Percentiles rank a stretch among this genome's conserved stretches.
Evolutionary conservation across 2,797 vertebrate species (phyloP).

Genomic region (Notoglanidium macrostoma): DNA sequence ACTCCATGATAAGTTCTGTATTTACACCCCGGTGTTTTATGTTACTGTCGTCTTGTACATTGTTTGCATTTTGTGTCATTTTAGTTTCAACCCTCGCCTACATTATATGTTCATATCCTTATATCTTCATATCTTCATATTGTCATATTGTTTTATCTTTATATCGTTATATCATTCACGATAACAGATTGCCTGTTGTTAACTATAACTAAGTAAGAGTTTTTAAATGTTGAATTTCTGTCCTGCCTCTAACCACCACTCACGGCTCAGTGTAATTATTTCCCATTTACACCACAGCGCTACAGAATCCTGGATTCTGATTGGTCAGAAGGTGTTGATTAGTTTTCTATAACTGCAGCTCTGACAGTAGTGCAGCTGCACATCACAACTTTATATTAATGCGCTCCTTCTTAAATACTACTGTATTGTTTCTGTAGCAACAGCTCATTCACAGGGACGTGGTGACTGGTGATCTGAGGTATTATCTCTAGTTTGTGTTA

Average conservation of each 20-base stretch:
- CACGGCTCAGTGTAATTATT: neutral
- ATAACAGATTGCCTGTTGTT: neutral
- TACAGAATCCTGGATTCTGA: neutral
- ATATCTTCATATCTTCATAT: neutral
- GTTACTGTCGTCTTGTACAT: neutral
- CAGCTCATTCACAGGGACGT: neutral
- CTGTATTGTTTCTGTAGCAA: neutral
- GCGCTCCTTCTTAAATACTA: neutral
- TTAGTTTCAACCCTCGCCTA: neutral
- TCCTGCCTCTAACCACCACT: neutral
- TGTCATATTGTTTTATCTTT: neutral
- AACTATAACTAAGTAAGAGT: neutral
- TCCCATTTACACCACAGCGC: no score
- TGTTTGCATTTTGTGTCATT: neutral
- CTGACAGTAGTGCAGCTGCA: neutral
- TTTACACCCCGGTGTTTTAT: neutral
- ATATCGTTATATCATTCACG: neutral
- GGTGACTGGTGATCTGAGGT: neutral
- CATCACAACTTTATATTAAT: neutral
- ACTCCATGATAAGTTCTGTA: neutral
- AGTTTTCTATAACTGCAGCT: neutral
- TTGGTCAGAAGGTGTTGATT: neutral
- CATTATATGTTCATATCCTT: no score
- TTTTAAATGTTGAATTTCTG: neutral
- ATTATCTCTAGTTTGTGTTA: neutral